Evolutionary conservation across 2,113 vertebrate genomes (phyloP), one percentile per base, ranked within the genome.

Genomic region (Glareola pratincola): DNA sequence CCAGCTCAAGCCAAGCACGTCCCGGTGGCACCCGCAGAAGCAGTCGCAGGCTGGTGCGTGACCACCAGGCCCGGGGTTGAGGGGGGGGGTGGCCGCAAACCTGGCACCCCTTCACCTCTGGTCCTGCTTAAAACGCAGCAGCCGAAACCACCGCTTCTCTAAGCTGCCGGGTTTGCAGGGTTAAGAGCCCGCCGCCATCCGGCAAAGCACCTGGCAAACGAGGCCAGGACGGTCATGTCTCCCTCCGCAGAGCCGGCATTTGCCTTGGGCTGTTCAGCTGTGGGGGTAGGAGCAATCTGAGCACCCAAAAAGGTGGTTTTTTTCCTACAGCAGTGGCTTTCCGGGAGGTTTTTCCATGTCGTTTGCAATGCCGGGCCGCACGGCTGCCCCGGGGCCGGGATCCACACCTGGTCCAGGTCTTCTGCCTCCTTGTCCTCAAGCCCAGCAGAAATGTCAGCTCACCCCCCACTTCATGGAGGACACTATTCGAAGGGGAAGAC

Each of bases 31-130:
- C 19, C 12, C 1, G 2, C 64, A 29, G 62, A 23, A 63, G 62
- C 14, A 7, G 30, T 17, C 3, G 8, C 78, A 21, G 1, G 1
- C 30, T 14, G 30, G 14, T 24, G 26, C 6, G 0, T 7, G 34
- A 47, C 34, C 41, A n/a, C n/a, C n/a, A n/a, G n/a, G n/a, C n/a
- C n/a, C n/a, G n/a, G n/a, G n/a, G n/a, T n/a, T n/a, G n/a, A n/a
- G n/a, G n/a, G n/a, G n/a, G n/a, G n/a, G n/a, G n/a, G 0, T 7
- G 34, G 41, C 34, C 41, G 48, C 47, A 50, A n/a, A 41, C 54
- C 56, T 26, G 34, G 26, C 14, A 34, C 22, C 53, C 26, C 34
- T 47, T 76, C 12, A 6, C 7, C 53, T 30, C 24, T 34, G 34
- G 6, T 36, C 36, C 41, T 39, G 18, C 30, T 72, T 29, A 26